These are phyloP conservation scores for Plotosus lineatus DNA, from an alignment of 2,113 vertebrate genomes.

Conservation along the genomic window DNA sequence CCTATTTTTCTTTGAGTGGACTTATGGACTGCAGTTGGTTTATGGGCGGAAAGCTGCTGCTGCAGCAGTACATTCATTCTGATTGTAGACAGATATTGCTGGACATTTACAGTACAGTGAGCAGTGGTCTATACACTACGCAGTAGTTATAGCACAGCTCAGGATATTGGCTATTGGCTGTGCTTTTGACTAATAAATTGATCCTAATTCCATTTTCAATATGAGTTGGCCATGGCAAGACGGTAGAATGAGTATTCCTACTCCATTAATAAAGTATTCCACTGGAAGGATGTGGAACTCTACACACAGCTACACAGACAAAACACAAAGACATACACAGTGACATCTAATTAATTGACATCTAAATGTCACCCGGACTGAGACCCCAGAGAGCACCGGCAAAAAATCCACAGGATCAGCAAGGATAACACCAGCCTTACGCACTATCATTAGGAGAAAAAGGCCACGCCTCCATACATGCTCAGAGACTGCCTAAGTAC, in stretches of 20 bases:
- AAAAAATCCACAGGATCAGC: conserved; percentile 49
- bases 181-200: conserved; percentile 6
- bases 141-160: neutral
- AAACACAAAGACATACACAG: neutral
- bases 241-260: neutral
- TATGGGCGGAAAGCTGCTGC: conserved; percentile 24
- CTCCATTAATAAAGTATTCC: neutral
- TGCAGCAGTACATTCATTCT: conserved; percentile 22
- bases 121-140: neutral
- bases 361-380: conserved; percentile 70
- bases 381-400: conserved; percentile 56
- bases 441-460: conserved; percentile 32
- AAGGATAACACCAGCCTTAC: conserved; percentile 27
- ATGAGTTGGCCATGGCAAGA: neutral
- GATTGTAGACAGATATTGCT: neutral
- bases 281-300: neutral
- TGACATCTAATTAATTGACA: conserved; percentile 65
- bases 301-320: conserved; percentile 42
- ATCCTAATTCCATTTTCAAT: neutral
- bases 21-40: conserved; percentile 38
- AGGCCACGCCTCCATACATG: conserved; percentile 31
- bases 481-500: neutral
- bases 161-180: conserved; percentile 8
- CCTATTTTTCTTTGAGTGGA: neutral
- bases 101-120: neutral